Evolutionary conservation across 2,888 invertebrate genomes (phyloP).

Genomic region (Entomobrya multifasciata): DNA sequence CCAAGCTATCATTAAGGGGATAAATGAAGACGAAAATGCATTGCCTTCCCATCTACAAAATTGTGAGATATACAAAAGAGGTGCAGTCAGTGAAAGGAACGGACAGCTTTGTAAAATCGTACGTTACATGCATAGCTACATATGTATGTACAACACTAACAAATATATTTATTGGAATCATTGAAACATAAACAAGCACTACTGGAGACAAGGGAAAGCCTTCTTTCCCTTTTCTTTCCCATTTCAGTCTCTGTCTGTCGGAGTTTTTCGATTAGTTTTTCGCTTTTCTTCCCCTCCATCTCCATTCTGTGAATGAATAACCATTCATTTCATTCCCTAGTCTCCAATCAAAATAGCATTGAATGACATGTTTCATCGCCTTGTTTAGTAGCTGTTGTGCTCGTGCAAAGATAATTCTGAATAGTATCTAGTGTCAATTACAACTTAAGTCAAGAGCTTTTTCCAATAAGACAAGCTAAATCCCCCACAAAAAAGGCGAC

Average conservation of each 20-base stretch:
- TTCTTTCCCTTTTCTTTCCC: background rate
- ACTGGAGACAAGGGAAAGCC: constrained; percentile 38
- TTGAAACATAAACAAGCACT: constrained; percentile 49
- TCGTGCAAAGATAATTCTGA: constrained; percentile 25
- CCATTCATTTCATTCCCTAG: constrained; percentile 47
- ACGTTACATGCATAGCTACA: too few species aligned
- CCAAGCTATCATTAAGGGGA: constrained; percentile 66
- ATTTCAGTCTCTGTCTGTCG: background rate
- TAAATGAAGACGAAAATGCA: constrained; percentile 59
- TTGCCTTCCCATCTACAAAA: constrained; percentile 13
- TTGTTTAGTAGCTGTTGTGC: constrained; percentile 69
- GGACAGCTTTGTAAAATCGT: constrained; percentile 5
- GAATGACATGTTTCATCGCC: constrained; percentile 71
- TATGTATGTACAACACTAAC: background rate
- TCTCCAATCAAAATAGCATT: constrained; percentile 70
- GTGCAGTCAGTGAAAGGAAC: constrained; percentile 14
- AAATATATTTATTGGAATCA: constrained; percentile 16
- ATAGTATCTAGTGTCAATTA: constrained; percentile 53
- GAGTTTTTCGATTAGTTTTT: constrained; percentile 6
- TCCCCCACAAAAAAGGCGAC: constrained; percentile 17
- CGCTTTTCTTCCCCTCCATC: background rate
- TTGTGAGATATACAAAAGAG: constrained; percentile 35
- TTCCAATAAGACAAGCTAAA: constrained; percentile 60
- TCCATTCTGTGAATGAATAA: constrained; percentile 17
- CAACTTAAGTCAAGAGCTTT: constrained; percentile 66